Evolutionary conservation across 2,888 invertebrate species (phyloP), one percentile per base, ranked within the genome.

Genomic region (Sialis fuliginosa): DNA sequence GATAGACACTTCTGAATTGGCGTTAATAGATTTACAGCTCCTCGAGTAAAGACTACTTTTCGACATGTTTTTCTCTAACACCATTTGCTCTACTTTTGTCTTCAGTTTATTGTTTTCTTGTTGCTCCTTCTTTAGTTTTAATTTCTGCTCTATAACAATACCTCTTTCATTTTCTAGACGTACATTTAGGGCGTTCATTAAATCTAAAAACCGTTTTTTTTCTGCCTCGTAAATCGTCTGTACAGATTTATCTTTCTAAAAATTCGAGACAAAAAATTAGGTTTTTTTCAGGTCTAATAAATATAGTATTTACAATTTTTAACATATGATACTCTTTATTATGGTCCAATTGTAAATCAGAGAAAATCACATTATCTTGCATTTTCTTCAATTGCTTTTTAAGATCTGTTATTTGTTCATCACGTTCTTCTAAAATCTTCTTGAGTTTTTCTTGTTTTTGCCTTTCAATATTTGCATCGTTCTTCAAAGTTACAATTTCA

Each of bases 61-160:
- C 2, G 64, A 58, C 43, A 60, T 59, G 44, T 67, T 69, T 54
- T 63, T 68, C 51, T 77, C 77, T 55, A 67, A 51, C 52, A 72
- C 75, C 6, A 72, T 47, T 56, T 73, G 72, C 49, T 74, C 69
- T 39, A 76, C 57, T 42, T 60, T 65, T 1, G 64, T 54, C 55
- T 80, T 78, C 10, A 79, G 57, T 53, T 73, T 75, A 7, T 73
- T 73, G 55, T 68, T 69, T 55, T 70, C 74, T 42, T 66, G 72
- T 51, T 74, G 68, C 53, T 73, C 72, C 8, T 54, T 54, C 40
- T 64, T 57, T 39, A 67, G 55, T 8, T 58, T 54, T 39, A 61
- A 56, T 60, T 68, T 58, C 3, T 58, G 57, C 49, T 59, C 58
- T 5, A 54, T 50, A 49, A 59, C 57, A 1, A 62, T 59, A n/a